Conservation (phyloP, 1,140 invertebrate species). For the Cyrtorhinus lividipennis region DNA sequence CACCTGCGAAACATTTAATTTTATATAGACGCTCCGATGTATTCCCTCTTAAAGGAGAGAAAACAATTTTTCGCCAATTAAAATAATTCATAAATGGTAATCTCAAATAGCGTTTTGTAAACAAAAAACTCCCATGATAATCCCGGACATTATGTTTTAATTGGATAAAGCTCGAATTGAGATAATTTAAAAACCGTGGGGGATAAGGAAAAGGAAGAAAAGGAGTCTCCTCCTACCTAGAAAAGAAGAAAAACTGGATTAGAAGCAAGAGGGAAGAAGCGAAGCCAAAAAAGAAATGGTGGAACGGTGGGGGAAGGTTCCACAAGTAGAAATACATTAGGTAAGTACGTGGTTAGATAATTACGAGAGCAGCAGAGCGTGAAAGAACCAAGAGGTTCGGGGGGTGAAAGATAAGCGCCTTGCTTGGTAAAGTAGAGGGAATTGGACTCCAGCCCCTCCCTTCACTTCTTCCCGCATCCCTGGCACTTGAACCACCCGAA, state of each 20-base stretch:
- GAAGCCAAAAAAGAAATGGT: too few relatives aligned
- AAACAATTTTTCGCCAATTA: too few relatives aligned
- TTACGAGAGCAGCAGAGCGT: constrained; percentile 2
- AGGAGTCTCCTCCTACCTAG: background rate
- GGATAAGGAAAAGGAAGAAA: background rate
- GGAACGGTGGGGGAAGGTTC: background rate
- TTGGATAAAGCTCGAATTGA: background rate
- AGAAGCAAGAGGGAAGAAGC: background rate
- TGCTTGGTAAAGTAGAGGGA: background rate
- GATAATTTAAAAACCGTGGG: background rate
- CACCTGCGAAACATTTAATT: too few relatives aligned
- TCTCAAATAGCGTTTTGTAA: too few relatives aligned
- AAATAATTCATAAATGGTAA: too few relatives aligned
- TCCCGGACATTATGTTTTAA: background rate
- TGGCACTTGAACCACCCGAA: background rate
- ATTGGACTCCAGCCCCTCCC: background rate
- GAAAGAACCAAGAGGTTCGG: background rate
- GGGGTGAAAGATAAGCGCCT: background rate
- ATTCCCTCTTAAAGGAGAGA: too few relatives aligned
- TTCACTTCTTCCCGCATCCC: background rate
- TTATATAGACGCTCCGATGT: too few relatives aligned
- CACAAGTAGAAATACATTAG: constrained; percentile 1
- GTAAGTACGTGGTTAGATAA: constrained; percentile 5
- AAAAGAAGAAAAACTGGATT: background rate
- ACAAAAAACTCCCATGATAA: too few relatives aligned